A percentile compares a stretch with the other conserved stretches of the same genome.
Conservation (phyloP, 2,797 vertebrate species). For the Falco berigora region DNA sequence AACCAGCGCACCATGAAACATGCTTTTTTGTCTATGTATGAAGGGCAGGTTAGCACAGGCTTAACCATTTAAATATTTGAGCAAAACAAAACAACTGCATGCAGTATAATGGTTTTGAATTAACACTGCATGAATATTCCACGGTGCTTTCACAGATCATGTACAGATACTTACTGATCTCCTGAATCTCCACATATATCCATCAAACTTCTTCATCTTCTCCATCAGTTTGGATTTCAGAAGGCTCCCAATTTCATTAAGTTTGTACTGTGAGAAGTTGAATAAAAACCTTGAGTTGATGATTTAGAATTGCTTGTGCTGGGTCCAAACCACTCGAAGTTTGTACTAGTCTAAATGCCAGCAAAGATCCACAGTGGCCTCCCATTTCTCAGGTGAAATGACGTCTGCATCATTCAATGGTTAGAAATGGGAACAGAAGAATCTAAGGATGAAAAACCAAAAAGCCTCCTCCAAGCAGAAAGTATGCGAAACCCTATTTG, state of each 20-base stretch:
- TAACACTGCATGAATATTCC: not conserved
- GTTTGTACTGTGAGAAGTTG: constrained; percentile 63
- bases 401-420: not conserved
- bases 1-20: not conserved
- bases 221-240: constrained; percentile 70
- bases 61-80: not conserved
- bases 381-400: not conserved
- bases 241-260: constrained; percentile 66
- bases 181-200: constrained; percentile 68
- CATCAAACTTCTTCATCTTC: constrained; percentile 71
- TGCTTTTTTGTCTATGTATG: not conserved
- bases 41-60: not conserved
- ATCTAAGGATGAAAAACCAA: not conserved
- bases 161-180: constrained; percentile 36
- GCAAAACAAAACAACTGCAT: not conserved
- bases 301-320: not conserved
- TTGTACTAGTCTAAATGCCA: not conserved
- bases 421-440: not conserved
- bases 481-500: not conserved
- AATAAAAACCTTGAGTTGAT: not conserved
- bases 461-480: not conserved
- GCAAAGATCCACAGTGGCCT: not conserved
- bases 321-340: not conserved
- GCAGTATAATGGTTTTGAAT: not conserved
- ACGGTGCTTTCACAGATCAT: not conserved